Percentiles rank a stretch among this genome's conserved stretches.
Conservation (phyloP, 2,797 vertebrate genomes). For the Hoplostethus mediterraneus region DNA sequence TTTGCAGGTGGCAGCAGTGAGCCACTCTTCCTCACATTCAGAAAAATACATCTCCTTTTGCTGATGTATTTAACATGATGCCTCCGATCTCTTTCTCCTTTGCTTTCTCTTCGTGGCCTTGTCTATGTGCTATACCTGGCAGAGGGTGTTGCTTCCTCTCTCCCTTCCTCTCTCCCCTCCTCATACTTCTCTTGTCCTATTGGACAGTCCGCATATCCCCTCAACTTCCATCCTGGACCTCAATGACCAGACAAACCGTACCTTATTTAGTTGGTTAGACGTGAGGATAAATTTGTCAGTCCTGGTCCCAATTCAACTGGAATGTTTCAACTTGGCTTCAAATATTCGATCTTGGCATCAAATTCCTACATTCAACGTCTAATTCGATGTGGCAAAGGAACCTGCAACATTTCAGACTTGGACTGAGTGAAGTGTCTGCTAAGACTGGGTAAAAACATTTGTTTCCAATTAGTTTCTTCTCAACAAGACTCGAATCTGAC, state of each 20-base stretch:
- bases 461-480: not conserved
- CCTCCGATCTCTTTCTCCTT: constrained; percentile 53
- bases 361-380: not conserved
- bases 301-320: constrained; percentile 7
- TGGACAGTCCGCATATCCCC: constrained; percentile 70
- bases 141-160: constrained; percentile 79
- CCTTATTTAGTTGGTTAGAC: constrained; percentile 21
- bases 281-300: constrained; percentile 7
- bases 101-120: constrained; percentile 67
- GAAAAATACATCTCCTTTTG: constrained; percentile 82
- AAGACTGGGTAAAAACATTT: not conserved
- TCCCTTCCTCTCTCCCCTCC: constrained; percentile 56
- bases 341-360: constrained; percentile 23
- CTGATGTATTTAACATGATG: constrained; percentile 82
- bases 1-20: constrained; percentile 79
- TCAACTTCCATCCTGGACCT: constrained; percentile 79
- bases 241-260: constrained; percentile 50
- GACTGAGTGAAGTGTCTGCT: not conserved
- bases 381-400: constrained; percentile 21
- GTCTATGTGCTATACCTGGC: constrained; percentile 72
- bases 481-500: not conserved
- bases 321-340: not conserved
- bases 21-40: constrained; percentile 65
- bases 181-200: constrained; percentile 71
- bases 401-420: constrained; percentile 1